A percentile compares a stretch with the other conserved stretches of the same genome.
Evolutionary conservation across 2,888 invertebrate species (phyloP).

Genomic region (Zootermopsis nevadensis): DNA sequence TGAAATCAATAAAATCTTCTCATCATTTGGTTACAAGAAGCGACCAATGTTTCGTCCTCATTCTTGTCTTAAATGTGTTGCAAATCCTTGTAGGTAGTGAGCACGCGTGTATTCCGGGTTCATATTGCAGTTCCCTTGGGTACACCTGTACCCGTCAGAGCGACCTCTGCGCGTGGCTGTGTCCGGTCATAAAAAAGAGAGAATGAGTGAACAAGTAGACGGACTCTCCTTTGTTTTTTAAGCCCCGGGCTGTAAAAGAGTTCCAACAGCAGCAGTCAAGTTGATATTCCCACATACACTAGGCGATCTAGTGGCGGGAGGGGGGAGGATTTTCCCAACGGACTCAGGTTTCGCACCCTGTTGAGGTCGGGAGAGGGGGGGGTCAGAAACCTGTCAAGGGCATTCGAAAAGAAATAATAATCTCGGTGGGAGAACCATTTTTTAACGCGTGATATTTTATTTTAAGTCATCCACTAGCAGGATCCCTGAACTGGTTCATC

Average conservation of each 20-base stretch:
- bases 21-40: too few relatives aligned
- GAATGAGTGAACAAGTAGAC: too few relatives aligned
- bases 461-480: too few relatives aligned
- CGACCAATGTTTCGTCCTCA: too few relatives aligned
- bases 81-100: too few relatives aligned
- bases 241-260: slow-evolving; percentile 10
- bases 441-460: background rate
- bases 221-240: background rate
- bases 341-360: slow-evolving; percentile 10
- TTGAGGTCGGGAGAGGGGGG: background rate
- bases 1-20: too few relatives aligned
- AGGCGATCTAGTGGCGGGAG: background rate
- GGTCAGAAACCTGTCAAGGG: slow-evolving; percentile 16
- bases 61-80: too few relatives aligned
- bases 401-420: background rate
- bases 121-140: background rate
- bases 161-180: background rate
- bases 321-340: slow-evolving; percentile 9
- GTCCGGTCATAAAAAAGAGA: background rate
- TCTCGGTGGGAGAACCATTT: background rate
- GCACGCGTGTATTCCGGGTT: too few relatives aligned
- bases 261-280: slow-evolving; percentile 5
- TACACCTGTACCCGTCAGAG: background rate
- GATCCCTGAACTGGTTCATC: too few relatives aligned
- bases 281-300: slow-evolving; percentile 9